Percentiles rank a stretch among this genome's conserved stretches.
Evolutionary conservation across 2,888 invertebrate genomes (phyloP).

Genomic region (Pantelozetes paolii): DNA sequence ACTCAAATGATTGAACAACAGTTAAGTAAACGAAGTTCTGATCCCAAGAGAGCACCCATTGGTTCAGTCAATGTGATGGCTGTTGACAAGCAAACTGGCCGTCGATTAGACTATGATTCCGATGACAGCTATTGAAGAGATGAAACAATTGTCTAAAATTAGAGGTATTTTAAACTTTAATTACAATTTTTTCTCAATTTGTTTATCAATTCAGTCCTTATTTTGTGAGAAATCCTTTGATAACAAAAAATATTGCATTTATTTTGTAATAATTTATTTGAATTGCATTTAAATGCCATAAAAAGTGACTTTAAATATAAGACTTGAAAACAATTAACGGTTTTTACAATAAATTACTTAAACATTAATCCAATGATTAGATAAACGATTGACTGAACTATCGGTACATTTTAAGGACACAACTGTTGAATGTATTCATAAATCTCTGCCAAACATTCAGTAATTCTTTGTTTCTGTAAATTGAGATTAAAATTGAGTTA

Average conservation of each 20-base stretch:
- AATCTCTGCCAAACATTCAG: conserved; percentile 62
- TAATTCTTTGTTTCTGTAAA: background rate
- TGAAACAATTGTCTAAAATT: background rate
- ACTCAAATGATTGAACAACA: conserved; percentile 37
- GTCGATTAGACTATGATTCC: background rate
- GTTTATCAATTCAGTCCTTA: too few relatives aligned
- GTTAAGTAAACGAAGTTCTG: conserved; percentile 9
- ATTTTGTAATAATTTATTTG: too few relatives aligned
- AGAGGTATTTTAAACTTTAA: too few relatives aligned
- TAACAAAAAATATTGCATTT: too few relatives aligned
- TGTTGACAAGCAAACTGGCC: background rate
- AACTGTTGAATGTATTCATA: conserved; percentile 79
- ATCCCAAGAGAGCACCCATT: background rate
- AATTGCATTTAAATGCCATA: too few relatives aligned
- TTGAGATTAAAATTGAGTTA: background rate
- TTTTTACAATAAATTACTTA: too few relatives aligned
- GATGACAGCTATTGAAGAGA: conserved; percentile 7
- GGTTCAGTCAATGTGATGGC: conserved; percentile 16
- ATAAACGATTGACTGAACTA: conserved; percentile 7
- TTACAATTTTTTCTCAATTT: too few relatives aligned
- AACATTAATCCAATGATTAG: background rate
- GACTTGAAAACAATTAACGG: too few relatives aligned
- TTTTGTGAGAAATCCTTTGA: too few relatives aligned
- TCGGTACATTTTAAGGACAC: conserved; percentile 77
- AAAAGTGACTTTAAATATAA: too few relatives aligned